Evolutionary conservation across 2,797 vertebrate species (phyloP), one percentile per base, ranked within the genome.

Genomic region (Antennarius maculatus): DNA sequence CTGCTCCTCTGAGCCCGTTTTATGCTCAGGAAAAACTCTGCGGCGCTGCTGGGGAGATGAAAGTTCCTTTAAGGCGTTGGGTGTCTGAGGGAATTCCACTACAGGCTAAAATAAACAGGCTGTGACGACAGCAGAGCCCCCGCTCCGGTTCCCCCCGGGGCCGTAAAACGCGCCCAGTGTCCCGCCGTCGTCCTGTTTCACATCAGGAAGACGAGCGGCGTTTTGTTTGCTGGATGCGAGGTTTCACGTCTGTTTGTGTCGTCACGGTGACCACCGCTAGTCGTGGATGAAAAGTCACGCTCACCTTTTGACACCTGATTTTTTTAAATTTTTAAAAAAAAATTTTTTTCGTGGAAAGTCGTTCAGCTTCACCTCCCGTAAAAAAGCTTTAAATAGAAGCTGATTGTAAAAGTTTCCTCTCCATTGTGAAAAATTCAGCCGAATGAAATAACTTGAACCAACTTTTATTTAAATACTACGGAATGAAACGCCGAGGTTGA

Each of bases 61-160:
- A 88, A 72, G 88, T 88, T 58, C 67, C 79, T 89, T 84, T 83
- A 58, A 87, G 87, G 82, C 86, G 39, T 85, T 79, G 61, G 81
- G 80, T 89, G 89, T 86, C 88, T 63, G 76, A 89, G 87, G 83
- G 88, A 84, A 86, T 88, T 90, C 88, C 86, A 69, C 71, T 47
- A 74, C 80, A 76, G 57, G 71, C 81, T 88, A 76, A 86, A 87
- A 83, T 76, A 88, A 91, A 93, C 86, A 89, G 48, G 66, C 51
- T 54, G 80, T 88, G 88, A 87, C 74, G 83, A 80, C 88, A 86
- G 88, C 85, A 60, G 61, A 66, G 82, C 68, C 41, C 56, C 79
- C 54, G 12, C 59, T 64, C 80, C 76, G 81, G 73, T 2, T 2
- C 23, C 23, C 23, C 23, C 23, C 23, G 23, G 23, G 23, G 65